Percentiles rank a stretch among this genome's conserved stretches.
phyloP scores from a whole-genome alignment of 1,140 invertebrate genomes.

The Mya arenaria region DNA sequence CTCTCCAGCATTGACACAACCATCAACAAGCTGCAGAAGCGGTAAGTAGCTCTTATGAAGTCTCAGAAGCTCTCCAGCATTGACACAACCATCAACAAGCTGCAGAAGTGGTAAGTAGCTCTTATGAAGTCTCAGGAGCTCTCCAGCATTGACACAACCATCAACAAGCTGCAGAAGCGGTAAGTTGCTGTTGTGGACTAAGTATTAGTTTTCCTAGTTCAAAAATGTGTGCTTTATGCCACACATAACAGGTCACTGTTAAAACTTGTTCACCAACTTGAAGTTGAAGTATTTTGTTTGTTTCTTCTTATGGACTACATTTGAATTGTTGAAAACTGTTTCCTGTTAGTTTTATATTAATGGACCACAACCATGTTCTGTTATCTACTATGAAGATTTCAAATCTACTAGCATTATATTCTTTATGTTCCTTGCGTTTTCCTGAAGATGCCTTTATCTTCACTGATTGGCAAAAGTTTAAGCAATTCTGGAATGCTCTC shows the following conservation, averaged over 20 bases:
- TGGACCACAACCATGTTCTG: background rate
- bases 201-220: too few species aligned
- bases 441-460: background rate
- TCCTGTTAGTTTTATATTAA: background rate
- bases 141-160: conserved; percentile 65
- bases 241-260: background rate
- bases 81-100: conserved; percentile 64
- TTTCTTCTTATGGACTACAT: background rate
- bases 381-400: too few species aligned
- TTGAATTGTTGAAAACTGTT: background rate
- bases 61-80: conserved; percentile 63
- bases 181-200: too few species aligned
- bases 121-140: conserved; percentile 66
- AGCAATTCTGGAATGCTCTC: background rate
- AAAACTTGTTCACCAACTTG: background rate
- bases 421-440: background rate
- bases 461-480: background rate
- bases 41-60: conserved; percentile 70
- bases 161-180: conserved; percentile 67
- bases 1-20: conserved; percentile 67
- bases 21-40: conserved; percentile 65
- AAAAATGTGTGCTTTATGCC: too few species aligned
- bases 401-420: background rate
- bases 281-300: background rate
- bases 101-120: conserved; percentile 70